Evolutionary conservation across 2,888 invertebrate species (phyloP).

Genomic region (Hemithea aestivaria): DNA sequence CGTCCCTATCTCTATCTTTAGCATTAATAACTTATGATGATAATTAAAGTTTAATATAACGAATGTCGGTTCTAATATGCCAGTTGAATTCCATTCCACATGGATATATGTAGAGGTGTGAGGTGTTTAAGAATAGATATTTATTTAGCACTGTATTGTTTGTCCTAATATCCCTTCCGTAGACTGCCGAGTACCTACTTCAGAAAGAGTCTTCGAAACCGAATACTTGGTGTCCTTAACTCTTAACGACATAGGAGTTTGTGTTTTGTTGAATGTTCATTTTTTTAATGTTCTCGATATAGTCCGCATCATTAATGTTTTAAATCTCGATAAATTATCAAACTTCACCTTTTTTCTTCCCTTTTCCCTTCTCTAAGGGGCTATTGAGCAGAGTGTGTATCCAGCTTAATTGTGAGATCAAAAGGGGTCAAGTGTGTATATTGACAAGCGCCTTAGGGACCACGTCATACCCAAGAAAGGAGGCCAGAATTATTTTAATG

Average conservation of each 20-base stretch:
- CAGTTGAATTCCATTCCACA: constrained; percentile 1
- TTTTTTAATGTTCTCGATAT: too few species aligned
- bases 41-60: constrained; percentile 12
- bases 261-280: too few species aligned
- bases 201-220: too few species aligned
- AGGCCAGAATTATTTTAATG: constrained; percentile 16
- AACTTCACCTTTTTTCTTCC: background rate
- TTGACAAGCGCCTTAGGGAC: constrained; percentile 74
- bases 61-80: constrained; percentile 1
- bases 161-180: too few species aligned
- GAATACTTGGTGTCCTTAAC: too few species aligned
- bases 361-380: constrained; percentile 11
- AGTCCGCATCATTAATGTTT: too few species aligned
- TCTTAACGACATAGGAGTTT: too few species aligned
- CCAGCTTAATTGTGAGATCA: constrained; percentile 76
- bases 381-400: constrained; percentile 50
- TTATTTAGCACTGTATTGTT: too few species aligned
- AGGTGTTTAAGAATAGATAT: too few species aligned
- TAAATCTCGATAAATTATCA: too few species aligned
- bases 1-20: constrained; percentile 11
- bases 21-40: constrained; percentile 10
- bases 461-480: constrained; percentile 62
- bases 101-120: background rate
- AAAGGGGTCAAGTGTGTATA: constrained; percentile 78
- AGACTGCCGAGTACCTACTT: too few species aligned